Evolutionary conservation across 2,888 invertebrate genomes (phyloP).

Genomic region (Polyommatus iphigenia): DNA sequence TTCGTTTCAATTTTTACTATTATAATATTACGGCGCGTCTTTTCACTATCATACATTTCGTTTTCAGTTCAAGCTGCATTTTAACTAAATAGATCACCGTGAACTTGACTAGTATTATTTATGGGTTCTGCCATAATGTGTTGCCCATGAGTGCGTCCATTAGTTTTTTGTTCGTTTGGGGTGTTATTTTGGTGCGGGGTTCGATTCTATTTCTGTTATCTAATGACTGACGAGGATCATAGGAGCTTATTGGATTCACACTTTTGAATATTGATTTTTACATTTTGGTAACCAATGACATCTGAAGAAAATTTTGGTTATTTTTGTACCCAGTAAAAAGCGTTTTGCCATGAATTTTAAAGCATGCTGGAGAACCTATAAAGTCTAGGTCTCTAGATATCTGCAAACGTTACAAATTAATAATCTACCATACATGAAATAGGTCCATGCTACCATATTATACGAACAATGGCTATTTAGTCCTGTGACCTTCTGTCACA

Average conservation of each 20-base stretch:
- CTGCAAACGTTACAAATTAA: too few species aligned
- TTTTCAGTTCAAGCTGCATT: not conserved
- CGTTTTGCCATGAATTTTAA: too few species aligned
- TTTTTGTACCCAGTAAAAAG: too few species aligned
- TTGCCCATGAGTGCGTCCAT: not conserved
- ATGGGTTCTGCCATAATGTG: constrained; percentile 7
- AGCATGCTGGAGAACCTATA: too few species aligned
- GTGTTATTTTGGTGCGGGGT: constrained; percentile 44
- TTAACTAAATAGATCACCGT: constrained; percentile 3
- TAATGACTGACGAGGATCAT: constrained; percentile 34
- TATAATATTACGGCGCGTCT: not conserved
- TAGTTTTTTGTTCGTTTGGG: constrained; percentile 35
- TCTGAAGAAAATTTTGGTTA: not conserved
- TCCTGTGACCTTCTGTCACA: not conserved
- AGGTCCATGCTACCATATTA: too few species aligned
- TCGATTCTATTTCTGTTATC: constrained; percentile 41
- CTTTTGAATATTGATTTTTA: constrained; percentile 14
- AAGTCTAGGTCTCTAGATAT: too few species aligned
- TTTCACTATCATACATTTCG: not conserved
- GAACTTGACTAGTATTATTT: constrained; percentile 5
- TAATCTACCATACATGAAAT: too few species aligned
- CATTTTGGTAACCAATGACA: not conserved
- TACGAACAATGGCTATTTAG: not conserved
- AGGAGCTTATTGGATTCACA: constrained; percentile 16
- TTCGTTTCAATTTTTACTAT: not conserved